Base-by-base conservation (phyloP, 2,113 vertebrate genomes). In the Elephantulus edwardii region DNA sequence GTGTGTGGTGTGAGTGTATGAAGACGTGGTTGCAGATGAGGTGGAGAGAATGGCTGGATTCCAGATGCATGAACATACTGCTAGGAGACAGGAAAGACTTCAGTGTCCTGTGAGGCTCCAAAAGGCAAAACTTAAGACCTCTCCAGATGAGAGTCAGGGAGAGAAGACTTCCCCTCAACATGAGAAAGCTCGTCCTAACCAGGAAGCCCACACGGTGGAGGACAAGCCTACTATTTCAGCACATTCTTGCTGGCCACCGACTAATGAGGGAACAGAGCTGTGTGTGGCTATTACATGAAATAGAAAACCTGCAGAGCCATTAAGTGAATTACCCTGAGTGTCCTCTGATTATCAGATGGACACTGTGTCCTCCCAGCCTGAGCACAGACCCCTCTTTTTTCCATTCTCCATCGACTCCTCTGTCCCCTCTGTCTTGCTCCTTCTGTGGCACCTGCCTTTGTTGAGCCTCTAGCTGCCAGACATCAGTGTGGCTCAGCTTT, bases 1-100 rank as follows among this genome's bases (percentile, higher is more conserved):
- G 44, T 0, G 5, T 0, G 7, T 8, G 9, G 1, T n/a, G 46
- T 33, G 4, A 20, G 68, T 0, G 0, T n/a, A 3, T 2, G 22
- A 71, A n/a, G 44, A 30, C 64, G 4, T 6, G 14, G 38, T 33
- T 35, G 20, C 1, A 6, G 28, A 33, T 4, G 12, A 22, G 10
- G 26, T 0, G 7, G 68, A 33, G 6, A 33, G 48, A 64, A 56
- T 10, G 38, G 16, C 11, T 40, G 19, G 19, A 44, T 38, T 66
- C 56, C 38, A 22, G 3, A 66, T 0, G 0, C 16, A 52, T 19
- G 33, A 8, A 52, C 33, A 42, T 44, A 3, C 3, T 48, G 46
- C 54, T 19, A 3, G 50, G 58, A 6, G 46, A 5, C 81, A n/a
- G 40, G 8, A 19, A 7, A 68, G 19, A n/a, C 4, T 3, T 8